Base-by-base conservation (phyloP, 2,113 vertebrate species). In the Phaetusa simplex region DNA sequence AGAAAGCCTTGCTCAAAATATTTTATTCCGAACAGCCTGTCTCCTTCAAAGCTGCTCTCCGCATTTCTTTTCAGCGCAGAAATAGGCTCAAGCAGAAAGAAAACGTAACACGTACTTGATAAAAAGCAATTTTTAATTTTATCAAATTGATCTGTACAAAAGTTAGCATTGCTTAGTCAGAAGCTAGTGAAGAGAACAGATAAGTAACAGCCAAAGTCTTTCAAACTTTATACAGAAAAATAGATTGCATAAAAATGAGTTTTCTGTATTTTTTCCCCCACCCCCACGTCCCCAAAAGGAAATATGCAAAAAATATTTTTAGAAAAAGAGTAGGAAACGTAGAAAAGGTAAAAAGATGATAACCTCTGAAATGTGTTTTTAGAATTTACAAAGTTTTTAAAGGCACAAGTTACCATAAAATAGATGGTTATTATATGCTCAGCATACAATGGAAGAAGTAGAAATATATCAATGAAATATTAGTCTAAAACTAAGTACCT, bases 121-220 rank as follows among this genome's bases (percentile, higher is more conserved):
- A 98, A 98, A 98, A 98, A 97, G 97, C 97, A 20, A 96, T 98
- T 98, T 98, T 99, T 98, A 98, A 98, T 98, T 97, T 97, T 98
- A 98, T 98, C 98, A 98, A 99, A 98, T 98, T 50, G 92, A 98
- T 98, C 98, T 99, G 98, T 98, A 98, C 98, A 98, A 99, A 98
- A 98, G 99, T 99, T 99, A 99, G 99, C 98, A 96, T 98, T 98
- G 98, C 98, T 98, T 98, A 98, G 98, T 98, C 98, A 98, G 98
- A 99, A 98, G 98, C 97, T 95, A 98, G 98, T 97, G 97, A 99
- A 98, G 91, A 97, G 98, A 98, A 98, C 98, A 98, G 97, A 97
- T 98, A 97, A 97, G 97, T 97, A 98, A 98, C 95, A 97, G 96
- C 85, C 72, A 86, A 97, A 94, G 95, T 97, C 93, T 95, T 91